These are phyloP conservation scores for Drosophila pullipes DNA, from an alignment of 2,888 invertebrate species.

Conservation along the genomic window DNA sequence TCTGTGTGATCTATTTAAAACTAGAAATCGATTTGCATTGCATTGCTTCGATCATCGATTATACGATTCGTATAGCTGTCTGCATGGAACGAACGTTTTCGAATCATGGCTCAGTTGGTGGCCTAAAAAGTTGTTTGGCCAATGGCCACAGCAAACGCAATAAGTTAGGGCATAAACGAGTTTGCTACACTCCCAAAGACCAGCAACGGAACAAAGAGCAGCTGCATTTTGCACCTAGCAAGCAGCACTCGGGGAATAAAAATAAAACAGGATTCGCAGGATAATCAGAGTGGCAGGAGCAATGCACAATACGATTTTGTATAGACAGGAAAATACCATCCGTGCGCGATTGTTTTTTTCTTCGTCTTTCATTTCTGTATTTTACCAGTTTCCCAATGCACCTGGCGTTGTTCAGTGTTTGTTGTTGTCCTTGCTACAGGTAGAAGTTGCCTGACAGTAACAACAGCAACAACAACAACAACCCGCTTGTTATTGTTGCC, in stretches of 20 bases:
- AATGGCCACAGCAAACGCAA: conserved; percentile 26
- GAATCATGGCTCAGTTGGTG: conserved; percentile 49
- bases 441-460: conserved; percentile 48
- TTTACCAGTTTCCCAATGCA: conserved; percentile 57
- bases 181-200: conserved; percentile 16
- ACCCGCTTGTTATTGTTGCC: conserved; percentile 57
- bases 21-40: conserved; percentile 33
- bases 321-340: conserved; percentile 42
- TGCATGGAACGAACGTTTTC: not conserved
- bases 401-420: conserved; percentile 53
- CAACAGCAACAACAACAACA: conserved; percentile 9
- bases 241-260: conserved; percentile 5
- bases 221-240: conserved; percentile 69
- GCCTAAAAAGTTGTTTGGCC: conserved; percentile 45
- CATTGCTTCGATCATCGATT: conserved; percentile 40
- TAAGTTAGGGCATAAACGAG: conserved; percentile 14
- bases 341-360: conserved; percentile 27
- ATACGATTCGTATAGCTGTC: conserved; percentile 39
- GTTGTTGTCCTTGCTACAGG: conserved; percentile 63
- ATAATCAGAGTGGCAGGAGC: conserved; percentile 43
- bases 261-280: conserved; percentile 63
- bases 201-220: conserved; percentile 43
- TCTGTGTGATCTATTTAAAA: conserved; percentile 1
- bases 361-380: conserved; percentile 7
- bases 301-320: conserved; percentile 60